Percentiles rank a stretch among this genome's conserved stretches.
phyloP scores from a whole-genome alignment of 2,888 invertebrate species.

The Metopia argyrocephala region DNA sequence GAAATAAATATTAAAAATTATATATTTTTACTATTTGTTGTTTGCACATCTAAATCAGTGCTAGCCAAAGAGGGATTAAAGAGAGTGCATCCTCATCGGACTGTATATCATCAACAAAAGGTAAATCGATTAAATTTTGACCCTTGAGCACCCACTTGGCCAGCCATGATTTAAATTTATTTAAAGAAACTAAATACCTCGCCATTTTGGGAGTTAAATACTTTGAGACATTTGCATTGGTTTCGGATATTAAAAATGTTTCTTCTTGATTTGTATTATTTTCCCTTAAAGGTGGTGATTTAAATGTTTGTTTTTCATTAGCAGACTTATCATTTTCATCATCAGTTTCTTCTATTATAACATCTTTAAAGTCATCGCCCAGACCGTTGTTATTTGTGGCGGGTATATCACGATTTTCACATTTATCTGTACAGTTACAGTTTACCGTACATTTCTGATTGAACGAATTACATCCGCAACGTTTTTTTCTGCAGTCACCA shows the following conservation, averaged over 20 bases:
- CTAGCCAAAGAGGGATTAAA: too few species aligned
- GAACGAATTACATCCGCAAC: constrained; percentile 69
- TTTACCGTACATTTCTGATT: constrained; percentile 62
- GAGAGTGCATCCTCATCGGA: too few species aligned
- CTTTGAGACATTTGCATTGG: constrained; percentile 15
- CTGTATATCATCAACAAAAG: too few species aligned
- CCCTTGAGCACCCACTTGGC: too few species aligned
- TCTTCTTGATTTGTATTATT: constrained; percentile 14
- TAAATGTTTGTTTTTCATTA: constrained; percentile 36
- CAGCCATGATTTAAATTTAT: too few species aligned
- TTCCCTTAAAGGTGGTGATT: constrained; percentile 19
- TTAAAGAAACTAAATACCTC: constrained; percentile 54
- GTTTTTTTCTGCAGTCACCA: constrained; percentile 68
- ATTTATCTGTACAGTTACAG: constrained; percentile 58
- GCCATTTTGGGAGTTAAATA: constrained; percentile 67
- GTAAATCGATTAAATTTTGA: too few species aligned
- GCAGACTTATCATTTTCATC: constrained; percentile 3
- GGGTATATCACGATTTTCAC: constrained; percentile 45
- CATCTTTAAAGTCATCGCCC: constrained; percentile 34
- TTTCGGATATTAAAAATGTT: constrained; percentile 2
- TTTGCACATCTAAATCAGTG: too few species aligned
- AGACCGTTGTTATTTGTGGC: constrained; percentile 26
- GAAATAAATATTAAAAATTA: constrained; percentile 34
- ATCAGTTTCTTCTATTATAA: constrained; percentile 24
- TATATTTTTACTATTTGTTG: too few species aligned